These are phyloP conservation scores for Zaprionus lachaisei DNA, from an alignment of 1,140 invertebrate genomes.

Conservation along the genomic window DNA sequence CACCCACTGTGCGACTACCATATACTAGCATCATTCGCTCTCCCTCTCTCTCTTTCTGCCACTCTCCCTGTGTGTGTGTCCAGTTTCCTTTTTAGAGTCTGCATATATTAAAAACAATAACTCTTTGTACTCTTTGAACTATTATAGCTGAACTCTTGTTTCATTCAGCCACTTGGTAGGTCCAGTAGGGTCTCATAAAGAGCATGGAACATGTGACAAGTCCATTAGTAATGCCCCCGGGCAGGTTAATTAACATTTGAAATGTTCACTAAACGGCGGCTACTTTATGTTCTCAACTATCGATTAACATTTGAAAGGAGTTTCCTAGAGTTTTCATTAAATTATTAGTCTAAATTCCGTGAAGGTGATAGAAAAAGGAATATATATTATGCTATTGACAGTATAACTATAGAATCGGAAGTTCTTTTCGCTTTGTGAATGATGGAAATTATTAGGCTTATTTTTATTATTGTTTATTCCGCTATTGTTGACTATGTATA, in stretches of 20 bases:
- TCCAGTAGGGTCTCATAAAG: conserved; percentile 36
- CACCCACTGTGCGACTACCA: conserved; percentile 12
- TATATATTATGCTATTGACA: neutral
- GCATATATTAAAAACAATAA: conserved; percentile 78
- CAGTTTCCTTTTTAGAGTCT: conserved; percentile 3
- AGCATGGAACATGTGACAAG: conserved; percentile 28
- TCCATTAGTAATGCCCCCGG: conserved; percentile 39
- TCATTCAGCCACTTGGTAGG: conserved; percentile 69
- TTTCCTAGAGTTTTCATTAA: neutral
- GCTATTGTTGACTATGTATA: neutral
- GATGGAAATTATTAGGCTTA: neutral
- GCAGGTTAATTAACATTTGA: conserved; percentile 47
- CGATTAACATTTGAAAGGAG: conserved; percentile 28
- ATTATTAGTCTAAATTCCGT: neutral
- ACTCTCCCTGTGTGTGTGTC: conserved; percentile 22
- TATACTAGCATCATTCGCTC: neutral
- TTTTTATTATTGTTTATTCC: neutral
- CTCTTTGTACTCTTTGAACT: conserved; percentile 56
- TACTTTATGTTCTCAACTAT: conserved; percentile 25
- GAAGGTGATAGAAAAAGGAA: neutral
- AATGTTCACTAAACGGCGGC: conserved; percentile 19
- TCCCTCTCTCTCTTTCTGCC: conserved; percentile 3
- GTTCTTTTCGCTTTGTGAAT: neutral
- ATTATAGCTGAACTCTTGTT: conserved; percentile 10
- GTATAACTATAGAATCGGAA: neutral